phyloP scores from a whole-genome alignment of 2,888 invertebrate genomes.

The Norana najaformis region DNA sequence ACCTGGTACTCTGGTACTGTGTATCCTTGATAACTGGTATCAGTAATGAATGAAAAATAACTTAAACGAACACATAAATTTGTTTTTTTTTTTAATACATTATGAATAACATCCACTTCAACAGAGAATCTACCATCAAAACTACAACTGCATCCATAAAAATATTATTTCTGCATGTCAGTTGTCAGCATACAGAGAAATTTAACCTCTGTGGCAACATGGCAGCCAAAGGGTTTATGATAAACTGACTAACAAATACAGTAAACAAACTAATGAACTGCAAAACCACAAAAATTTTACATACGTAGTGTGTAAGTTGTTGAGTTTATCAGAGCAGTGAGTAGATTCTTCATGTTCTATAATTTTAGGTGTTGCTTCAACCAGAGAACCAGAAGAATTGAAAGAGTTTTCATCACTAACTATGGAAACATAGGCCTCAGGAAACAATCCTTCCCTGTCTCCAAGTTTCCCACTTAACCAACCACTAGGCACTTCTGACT shows the following conservation, averaged over 20 bases:
- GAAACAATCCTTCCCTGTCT: conserved; percentile 94
- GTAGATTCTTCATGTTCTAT: not conserved
- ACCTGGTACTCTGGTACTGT: too few species aligned
- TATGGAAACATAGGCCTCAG: conserved; percentile 78
- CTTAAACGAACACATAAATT: too few species aligned
- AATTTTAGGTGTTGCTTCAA: not conserved
- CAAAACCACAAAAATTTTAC: not conserved
- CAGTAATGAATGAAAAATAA: too few species aligned
- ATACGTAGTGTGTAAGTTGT: not conserved
- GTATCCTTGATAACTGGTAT: too few species aligned
- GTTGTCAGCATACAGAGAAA: too few species aligned
- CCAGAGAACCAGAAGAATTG: not conserved
- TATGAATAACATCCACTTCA: too few species aligned
- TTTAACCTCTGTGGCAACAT: too few species aligned
- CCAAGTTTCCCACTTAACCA: conserved; percentile 69
- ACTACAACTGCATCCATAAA: too few species aligned
- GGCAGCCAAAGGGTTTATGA: too few species aligned
- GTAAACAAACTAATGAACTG: not conserved
- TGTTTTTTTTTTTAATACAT: too few species aligned
- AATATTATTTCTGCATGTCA: too few species aligned
- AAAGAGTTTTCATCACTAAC: not conserved
- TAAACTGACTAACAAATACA: not conserved
- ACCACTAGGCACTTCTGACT: conserved; percentile 86
- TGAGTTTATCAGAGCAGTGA: not conserved
- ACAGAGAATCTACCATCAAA: too few species aligned